These are phyloP conservation scores for Hydractinia symbiolongicarpus DNA, from an alignment of 30 jellyfish, hydroid and myxozoan species.

Conservation along the genomic window DNA sequence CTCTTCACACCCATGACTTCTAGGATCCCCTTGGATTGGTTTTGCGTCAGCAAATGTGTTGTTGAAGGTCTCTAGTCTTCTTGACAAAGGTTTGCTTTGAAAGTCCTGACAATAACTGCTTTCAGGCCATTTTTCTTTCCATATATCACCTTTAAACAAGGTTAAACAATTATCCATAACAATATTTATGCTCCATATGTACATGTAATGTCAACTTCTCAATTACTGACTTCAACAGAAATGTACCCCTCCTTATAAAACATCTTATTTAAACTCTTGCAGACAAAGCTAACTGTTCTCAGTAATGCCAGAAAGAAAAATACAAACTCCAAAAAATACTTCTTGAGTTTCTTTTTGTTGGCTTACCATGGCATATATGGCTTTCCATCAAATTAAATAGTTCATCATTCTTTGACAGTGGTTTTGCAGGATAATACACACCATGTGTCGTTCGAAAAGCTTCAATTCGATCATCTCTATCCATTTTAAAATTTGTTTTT, in stretches of 20 bases:
- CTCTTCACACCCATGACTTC: conserved; percentile 3
- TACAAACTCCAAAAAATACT: too few species aligned
- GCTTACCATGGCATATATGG: conserved; percentile 70
- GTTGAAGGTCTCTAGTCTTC: not conserved
- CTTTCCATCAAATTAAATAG: conserved; percentile 56
- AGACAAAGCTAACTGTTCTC: too few species aligned
- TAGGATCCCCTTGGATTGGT: conserved; percentile 9
- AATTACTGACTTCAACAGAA: too few species aligned
- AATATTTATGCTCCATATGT: too few species aligned
- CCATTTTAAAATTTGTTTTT: conserved; percentile 76
- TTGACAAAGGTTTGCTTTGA: not conserved
- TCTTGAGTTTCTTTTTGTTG: too few species aligned
- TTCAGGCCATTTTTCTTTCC: conserved; percentile 7
- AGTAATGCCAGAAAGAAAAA: too few species aligned
- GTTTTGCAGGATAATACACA: conserved; percentile 20
- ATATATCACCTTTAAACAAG: not conserved
- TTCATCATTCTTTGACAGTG: too few species aligned
- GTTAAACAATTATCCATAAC: too few species aligned
- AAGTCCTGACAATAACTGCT: not conserved
- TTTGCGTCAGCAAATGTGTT: not conserved
- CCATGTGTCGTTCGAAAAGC: conserved; percentile 61
- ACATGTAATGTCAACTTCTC: too few species aligned
- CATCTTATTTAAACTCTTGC: too few species aligned
- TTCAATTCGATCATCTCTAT: conserved; percentile 57
- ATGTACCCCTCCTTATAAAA: too few species aligned